Base-by-base conservation (phyloP, 2,888 invertebrate genomes). In the Drosophila atripex region DNA sequence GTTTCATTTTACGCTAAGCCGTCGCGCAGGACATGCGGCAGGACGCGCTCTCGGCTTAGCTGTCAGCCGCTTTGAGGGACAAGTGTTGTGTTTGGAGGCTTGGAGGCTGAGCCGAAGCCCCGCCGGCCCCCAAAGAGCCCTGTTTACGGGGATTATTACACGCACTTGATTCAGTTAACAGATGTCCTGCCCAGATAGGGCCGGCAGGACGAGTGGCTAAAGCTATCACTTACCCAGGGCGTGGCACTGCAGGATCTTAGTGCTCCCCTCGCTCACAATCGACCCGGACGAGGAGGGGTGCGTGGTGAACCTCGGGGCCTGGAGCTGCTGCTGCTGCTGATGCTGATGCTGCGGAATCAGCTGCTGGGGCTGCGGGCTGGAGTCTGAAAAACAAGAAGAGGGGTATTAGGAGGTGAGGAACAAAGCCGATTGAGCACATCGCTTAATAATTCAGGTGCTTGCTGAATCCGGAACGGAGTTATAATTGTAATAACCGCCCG, bases 161-260 rank as follows among this genome's bases (percentile, higher is more conserved):
- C 35, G 18, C 35, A 21, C 45, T 57, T 28, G 25, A 46, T 38
- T 38, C 28, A 14, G 45, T 35, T 35, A 21, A 35, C 32, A 30
- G 23, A 12, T 55, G 50, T 39, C 12, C 32, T 46, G 46, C 32
- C 28, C 63, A 14, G 38, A 38, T 38, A 14, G 38, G n/a, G 14
- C n/a, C 38, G 5, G 38, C 8, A 18, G 18, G 18, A 18, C 18
- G 18, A 18, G 18, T 18, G 9, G 3, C 18, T 16, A 41, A 4
- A 18, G 14, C 16, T 18, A 18, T 11, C 8, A 93, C 94, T 94
- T 92, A 96, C 97, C 97, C 90, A 95, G 93, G 16, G 98, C 97
- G 92, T 96, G 95, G 92, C 98, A 98, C 92, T 97, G 97, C 77
- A 98, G 93, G 91, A 98, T 96, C 93, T 98, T 98, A 50, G 95